Conservation (phyloP, 2,888 invertebrate species). For the Euclidia mi region DNA sequence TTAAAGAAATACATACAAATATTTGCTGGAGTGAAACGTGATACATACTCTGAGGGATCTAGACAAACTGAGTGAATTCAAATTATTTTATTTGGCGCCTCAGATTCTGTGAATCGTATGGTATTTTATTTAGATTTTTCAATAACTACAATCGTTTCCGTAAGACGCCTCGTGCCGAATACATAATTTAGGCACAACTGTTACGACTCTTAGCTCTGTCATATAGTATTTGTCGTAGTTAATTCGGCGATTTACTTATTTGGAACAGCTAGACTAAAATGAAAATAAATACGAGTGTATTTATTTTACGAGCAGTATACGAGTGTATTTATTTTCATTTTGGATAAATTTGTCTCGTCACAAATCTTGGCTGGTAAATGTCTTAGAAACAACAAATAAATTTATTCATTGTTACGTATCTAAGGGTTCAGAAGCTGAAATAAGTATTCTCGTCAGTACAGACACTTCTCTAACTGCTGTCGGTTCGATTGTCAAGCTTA, state of each 20-base stretch:
- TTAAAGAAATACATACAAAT: constrained; percentile 36
- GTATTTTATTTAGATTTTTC: constrained; percentile 47
- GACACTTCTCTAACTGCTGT: no score
- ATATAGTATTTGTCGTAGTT: background rate
- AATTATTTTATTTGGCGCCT: constrained; percentile 54
- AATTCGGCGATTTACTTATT: background rate
- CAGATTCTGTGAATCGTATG: constrained; percentile 31
- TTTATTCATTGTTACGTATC: no score
- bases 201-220: background rate
- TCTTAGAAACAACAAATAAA: no score
- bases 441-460: no score
- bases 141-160: constrained; percentile 42
- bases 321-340: no score
- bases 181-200: constrained; percentile 1
- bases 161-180: constrained; percentile 18
- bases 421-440: no score
- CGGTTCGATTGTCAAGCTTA: no score
- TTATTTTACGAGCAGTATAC: no score
- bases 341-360: no score
- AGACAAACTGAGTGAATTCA: constrained; percentile 42
- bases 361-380: no score
- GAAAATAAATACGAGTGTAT: no score
- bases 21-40: constrained; percentile 34
- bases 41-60: constrained; percentile 36
- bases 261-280: background rate